A percentile compares a stretch with the other conserved stretches of the same genome.
Conservation (phyloP, 2,113 vertebrate species). For the Crotophaga sulcirostris region DNA sequence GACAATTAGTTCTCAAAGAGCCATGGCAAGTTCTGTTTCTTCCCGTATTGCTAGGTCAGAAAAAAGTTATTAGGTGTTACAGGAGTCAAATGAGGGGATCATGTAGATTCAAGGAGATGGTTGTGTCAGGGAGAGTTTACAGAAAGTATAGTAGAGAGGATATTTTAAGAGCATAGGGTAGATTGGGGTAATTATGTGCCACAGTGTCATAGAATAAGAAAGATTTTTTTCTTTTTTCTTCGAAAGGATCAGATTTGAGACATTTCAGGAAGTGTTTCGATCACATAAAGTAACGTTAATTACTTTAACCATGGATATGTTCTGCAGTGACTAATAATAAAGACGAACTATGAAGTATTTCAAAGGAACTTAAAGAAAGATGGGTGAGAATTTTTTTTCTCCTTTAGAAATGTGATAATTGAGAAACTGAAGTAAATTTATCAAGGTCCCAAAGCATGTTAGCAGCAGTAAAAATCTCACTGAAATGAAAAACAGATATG, state of each 20-base stretch:
- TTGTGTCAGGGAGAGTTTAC: not conserved
- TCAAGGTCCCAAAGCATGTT: not conserved
- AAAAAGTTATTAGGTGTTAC: not conserved
- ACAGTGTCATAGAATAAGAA: not conserved
- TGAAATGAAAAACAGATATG: not conserved
- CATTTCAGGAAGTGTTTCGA: not conserved
- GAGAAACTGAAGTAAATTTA: not conserved
- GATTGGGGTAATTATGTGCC: not conserved
- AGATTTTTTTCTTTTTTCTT: not conserved
- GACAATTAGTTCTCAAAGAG: not conserved
- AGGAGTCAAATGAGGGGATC: not conserved
- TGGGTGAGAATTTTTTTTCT: not conserved
- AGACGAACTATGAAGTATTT: slow-evolving; percentile 2
- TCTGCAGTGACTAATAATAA: slow-evolving; percentile 2
- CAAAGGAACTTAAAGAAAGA: slow-evolving; percentile 15
- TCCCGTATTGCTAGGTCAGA: not conserved
- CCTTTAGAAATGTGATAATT: slow-evolving; percentile 12
- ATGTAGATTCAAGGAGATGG: not conserved
- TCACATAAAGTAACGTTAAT: not conserved
- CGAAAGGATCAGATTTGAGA: not conserved
- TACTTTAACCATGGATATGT: not conserved
- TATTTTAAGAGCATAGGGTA: not conserved
- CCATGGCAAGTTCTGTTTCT: not conserved
- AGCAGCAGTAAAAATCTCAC: not conserved
- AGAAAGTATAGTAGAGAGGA: not conserved